Evolutionary conservation across 2,797 vertebrate genomes (phyloP), one percentile per base, ranked within the genome.

Genomic region (Furcifer pardalis): DNA sequence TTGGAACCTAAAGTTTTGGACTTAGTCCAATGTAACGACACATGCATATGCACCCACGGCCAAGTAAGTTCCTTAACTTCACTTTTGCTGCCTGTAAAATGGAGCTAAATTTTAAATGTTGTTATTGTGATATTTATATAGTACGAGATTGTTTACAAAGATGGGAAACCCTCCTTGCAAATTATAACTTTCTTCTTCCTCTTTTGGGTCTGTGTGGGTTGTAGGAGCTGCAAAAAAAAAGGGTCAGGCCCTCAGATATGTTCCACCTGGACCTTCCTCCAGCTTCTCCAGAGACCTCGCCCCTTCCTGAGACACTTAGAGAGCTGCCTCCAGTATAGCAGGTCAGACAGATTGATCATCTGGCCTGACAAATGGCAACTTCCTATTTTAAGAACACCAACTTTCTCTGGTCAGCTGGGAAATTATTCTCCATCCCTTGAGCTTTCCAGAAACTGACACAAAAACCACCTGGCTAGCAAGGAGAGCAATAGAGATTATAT

Each of bases 1-100:
- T 30, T 80, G 56, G 52, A 84, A 49, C 35, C 42, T 62, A 63
- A 37, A 44, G 42, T 2, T 35, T 32, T 42, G 52, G 35, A 25
- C 42, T 65, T 7, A 32, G 12, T 37, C 30, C 15, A 40, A 52
- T n/a, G 5, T 27, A 66, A 10, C 23, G 7, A 2, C 3, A 2
- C 27, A 49, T 32, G 15, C 32, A 27, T n/a, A 32, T 30, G 4
- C 44, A 17, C 49, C 25, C 13, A 30, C 23, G 56, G 52, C 21
- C 32, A 66, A 81, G 10, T 7, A 40, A 9, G 19, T n/a, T 9
- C 7, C 13, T 8, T 49, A 9, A 32, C 44, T 30, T 80, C 32
- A 77, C 13, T 84, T 77, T 56, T 69, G 9, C 37, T 44, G 23
- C n/a, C 59, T 59, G 37, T 65, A 75, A 68, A 84, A 77, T 63